phyloP scores from a whole-genome alignment of 2,888 invertebrate genomes.

The Vanessa cardui region DNA sequence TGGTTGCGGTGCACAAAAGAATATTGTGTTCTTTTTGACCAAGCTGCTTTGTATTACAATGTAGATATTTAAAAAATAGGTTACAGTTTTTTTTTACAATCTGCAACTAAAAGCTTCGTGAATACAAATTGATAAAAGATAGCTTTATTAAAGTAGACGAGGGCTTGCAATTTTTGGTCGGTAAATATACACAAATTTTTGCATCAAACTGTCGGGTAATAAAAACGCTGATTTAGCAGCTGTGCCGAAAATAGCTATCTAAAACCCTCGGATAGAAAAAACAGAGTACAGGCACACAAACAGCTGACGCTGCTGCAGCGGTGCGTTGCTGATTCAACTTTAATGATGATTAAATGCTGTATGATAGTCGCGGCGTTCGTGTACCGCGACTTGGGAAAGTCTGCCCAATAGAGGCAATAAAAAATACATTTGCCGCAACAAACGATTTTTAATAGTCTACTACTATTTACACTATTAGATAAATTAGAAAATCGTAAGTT shows the following conservation, averaged over 20 bases:
- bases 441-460: conserved; percentile 13
- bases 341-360: conserved; percentile 81
- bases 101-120: conserved; percentile 18
- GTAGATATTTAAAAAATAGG: conserved; percentile 61
- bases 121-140: conserved; percentile 2
- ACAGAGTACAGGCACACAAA: conserved; percentile 57
- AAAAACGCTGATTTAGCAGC: conserved; percentile 27
- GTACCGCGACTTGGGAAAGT: conserved; percentile 30
- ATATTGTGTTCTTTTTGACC: conserved; percentile 63
- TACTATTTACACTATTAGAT: not conserved
- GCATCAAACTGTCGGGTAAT: conserved; percentile 5
- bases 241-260: conserved; percentile 26
- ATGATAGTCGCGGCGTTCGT: conserved; percentile 66
- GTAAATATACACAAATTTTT: conserved; percentile 11
- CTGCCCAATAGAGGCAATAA: conserved; percentile 30
- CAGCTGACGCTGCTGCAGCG: conserved; percentile 69
- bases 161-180: conserved; percentile 6
- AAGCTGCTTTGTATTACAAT: conserved; percentile 62
- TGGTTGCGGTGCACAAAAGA: conserved; percentile 73
- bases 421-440: conserved; percentile 14
- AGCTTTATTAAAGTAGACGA: not conserved
- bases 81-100: conserved; percentile 56
- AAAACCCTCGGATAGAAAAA: conserved; percentile 53
- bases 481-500: not conserved
- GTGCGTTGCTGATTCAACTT: conserved; percentile 72